phyloP scores from a whole-genome alignment of 2,888 invertebrate genomes.

The Latrodectus elegans region DNA sequence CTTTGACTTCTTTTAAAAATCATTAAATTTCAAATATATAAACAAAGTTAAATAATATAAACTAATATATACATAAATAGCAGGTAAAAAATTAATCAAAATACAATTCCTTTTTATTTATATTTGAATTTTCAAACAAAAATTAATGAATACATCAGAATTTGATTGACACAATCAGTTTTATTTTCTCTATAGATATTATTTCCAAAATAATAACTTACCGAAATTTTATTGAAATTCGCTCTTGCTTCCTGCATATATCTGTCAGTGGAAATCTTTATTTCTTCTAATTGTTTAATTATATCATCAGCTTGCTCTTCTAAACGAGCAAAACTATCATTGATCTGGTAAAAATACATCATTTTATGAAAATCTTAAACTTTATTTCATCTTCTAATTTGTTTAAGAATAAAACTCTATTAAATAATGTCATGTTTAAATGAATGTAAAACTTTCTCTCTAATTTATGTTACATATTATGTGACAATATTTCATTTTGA shows the following conservation, averaged over 20 bases:
- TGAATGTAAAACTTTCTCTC: too few relatives aligned
- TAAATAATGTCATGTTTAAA: too few relatives aligned
- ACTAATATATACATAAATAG: background rate
- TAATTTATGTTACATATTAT: too few relatives aligned
- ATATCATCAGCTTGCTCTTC: conserved; percentile 35
- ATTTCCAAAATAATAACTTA: conserved; percentile 10
- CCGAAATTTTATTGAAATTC: conserved; percentile 37
- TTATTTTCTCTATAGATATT: background rate
- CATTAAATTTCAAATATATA: background rate
- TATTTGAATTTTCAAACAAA: background rate
- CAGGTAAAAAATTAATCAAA: too few relatives aligned
- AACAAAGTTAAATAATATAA: background rate
- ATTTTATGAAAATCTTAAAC: background rate
- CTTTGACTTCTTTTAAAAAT: too few relatives aligned
- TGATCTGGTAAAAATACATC: conserved; percentile 25
- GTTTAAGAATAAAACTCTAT: too few relatives aligned
- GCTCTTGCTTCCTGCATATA: conserved; percentile 33
- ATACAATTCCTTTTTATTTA: background rate
- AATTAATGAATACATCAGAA: background rate
- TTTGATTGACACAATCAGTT: background rate
- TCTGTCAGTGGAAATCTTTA: background rate
- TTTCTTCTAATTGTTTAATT: conserved; percentile 6
- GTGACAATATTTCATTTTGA: too few relatives aligned
- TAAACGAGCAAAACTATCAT: conserved; percentile 42
- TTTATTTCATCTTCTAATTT: too few relatives aligned